Evolutionary conservation across 2,888 invertebrate species (phyloP).

Genomic region (Xylota sylvarum): DNA sequence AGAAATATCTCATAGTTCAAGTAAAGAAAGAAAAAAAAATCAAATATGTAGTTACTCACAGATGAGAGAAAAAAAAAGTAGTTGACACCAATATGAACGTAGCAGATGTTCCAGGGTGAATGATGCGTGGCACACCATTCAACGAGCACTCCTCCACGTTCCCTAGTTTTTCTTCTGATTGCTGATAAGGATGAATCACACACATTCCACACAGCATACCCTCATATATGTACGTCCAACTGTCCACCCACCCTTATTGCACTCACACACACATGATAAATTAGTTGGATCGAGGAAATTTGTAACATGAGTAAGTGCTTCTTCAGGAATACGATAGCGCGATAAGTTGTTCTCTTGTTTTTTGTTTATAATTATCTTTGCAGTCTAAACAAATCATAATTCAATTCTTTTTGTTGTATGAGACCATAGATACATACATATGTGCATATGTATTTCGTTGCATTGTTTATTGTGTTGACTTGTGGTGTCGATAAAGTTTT

Average conservation of each 20-base stretch:
- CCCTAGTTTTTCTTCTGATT: constrained; percentile 24
- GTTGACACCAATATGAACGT: constrained; percentile 51
- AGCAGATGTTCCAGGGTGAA: constrained; percentile 57
- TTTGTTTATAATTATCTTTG: constrained; percentile 23
- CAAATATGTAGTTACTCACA: not conserved
- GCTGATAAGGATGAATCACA: constrained; percentile 51
- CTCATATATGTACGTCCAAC: constrained; percentile 30
- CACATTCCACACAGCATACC: constrained; percentile 11
- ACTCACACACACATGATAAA: constrained; percentile 18
- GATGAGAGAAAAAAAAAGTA: constrained; percentile 21
- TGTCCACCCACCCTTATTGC: constrained; percentile 21
- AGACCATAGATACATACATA: not conserved
- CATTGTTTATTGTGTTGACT: not conserved
- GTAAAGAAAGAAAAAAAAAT: not conserved
- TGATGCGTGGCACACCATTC: constrained; percentile 32
- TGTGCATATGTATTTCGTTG: too few relatives aligned
- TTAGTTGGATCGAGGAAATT: constrained; percentile 35
- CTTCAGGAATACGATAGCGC: not conserved
- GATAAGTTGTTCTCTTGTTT: not conserved
- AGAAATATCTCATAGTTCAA: constrained; percentile 31
- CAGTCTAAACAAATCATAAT: constrained; percentile 37
- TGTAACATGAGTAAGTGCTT: constrained; percentile 22
- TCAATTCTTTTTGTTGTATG: not conserved
- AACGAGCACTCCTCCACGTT: constrained; percentile 35
- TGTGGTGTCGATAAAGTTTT: constrained; percentile 22